A percentile compares a stretch with the other conserved stretches of the same genome.
phyloP scores from a whole-genome alignment of 2,888 invertebrate genomes.

The Drosophila lacicola region DNA sequence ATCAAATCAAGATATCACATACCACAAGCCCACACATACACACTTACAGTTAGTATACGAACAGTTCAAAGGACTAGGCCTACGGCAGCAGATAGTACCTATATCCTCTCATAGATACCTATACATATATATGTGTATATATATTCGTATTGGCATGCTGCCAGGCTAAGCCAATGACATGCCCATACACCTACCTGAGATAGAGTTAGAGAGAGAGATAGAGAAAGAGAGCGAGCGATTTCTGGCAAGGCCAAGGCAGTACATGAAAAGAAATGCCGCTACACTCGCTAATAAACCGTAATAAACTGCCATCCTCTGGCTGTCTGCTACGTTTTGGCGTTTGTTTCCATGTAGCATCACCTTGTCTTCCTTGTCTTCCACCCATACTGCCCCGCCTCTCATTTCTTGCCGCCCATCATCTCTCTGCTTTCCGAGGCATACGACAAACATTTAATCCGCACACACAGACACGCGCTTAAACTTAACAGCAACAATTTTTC shows the following conservation, averaged over 20 bases:
- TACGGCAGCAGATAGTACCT: background rate
- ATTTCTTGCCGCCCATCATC: background rate
- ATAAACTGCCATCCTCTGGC: conserved; percentile 74
- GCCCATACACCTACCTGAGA: conserved; percentile 27
- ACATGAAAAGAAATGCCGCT: conserved; percentile 60
- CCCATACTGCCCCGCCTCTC: background rate
- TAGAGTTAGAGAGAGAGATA: conserved; percentile 1
- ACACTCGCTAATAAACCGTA: conserved; percentile 68
- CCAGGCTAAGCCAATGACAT: conserved; percentile 39
- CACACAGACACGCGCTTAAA: conserved; percentile 69
- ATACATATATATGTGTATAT: background rate
- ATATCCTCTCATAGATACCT: background rate
- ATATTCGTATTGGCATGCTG: conserved; percentile 41
- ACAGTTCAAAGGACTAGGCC: conserved; percentile 10
- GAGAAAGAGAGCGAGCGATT: background rate
- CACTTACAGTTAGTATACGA: background rate
- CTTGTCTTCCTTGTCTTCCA: conserved; percentile 4
- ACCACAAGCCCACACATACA: conserved; percentile 1
- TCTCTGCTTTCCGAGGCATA: conserved; percentile 39
- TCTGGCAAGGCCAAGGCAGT: conserved; percentile 54
- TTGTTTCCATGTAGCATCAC: conserved; percentile 43
- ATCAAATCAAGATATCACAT: conserved; percentile 12
- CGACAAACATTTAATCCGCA: conserved; percentile 78
- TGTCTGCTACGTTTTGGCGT: conserved; percentile 42
- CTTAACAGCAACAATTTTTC: conserved; percentile 58